These are phyloP conservation scores for Temnothorax nylanderi DNA, from an alignment of 1,140 invertebrate species.

Conservation along the genomic window DNA sequence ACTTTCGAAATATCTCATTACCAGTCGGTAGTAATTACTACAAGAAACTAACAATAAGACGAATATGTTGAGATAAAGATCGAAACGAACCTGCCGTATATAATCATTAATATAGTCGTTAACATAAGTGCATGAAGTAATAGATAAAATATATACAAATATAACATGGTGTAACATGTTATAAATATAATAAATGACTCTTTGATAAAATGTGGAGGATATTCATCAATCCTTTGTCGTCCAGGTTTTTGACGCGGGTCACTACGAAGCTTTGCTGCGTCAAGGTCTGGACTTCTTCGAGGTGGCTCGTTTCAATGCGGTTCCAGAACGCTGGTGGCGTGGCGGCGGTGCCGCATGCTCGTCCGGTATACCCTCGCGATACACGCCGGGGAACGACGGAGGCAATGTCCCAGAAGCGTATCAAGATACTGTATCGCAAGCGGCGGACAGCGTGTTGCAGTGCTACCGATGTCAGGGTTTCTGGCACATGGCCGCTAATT, in stretches of 20 bases:
- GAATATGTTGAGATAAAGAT: not conserved
- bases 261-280: slow-evolving; percentile 83
- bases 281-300: slow-evolving; percentile 85
- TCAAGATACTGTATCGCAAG: slow-evolving; percentile 55
- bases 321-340: slow-evolving; percentile 83
- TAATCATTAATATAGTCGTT: not conserved
- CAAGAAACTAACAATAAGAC: not conserved
- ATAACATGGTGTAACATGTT: not conserved
- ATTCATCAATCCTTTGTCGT: not conserved
- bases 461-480: slow-evolving; percentile 86
- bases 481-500: slow-evolving; percentile 86
- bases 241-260: slow-evolving; percentile 81
- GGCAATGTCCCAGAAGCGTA: slow-evolving; percentile 56
- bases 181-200: not conserved
- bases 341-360: slow-evolving; percentile 24
- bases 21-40: not conserved
- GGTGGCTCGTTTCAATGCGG: slow-evolving; percentile 81
- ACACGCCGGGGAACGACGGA: not conserved
- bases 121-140: not conserved
- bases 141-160: not conserved
- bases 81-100: not conserved
- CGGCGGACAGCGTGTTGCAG: slow-evolving; percentile 81
- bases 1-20: slow-evolving; percentile 1
- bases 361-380: slow-evolving; percentile 18
- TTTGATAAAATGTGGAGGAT: not conserved